Evolutionary conservation across 2,888 invertebrate genomes (phyloP).

Genomic region (Tryphoninae sp.): DNA sequence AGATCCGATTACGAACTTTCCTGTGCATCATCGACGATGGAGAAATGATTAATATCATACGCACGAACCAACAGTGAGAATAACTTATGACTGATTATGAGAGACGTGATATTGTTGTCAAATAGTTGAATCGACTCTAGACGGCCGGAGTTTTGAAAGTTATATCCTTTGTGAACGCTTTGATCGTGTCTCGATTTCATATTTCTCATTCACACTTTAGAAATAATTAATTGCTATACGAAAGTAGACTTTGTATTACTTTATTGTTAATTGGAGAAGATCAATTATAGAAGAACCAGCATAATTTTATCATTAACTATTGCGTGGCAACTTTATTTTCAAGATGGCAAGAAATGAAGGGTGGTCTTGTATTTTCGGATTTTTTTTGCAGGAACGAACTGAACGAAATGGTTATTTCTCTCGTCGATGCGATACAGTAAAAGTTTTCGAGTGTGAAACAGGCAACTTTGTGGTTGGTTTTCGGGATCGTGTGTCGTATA

Average conservation of each 20-base stretch:
- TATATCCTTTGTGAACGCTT: too few relatives aligned
- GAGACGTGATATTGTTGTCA: neutral
- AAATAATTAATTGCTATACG: neutral
- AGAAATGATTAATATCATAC: conserved; percentile 49
- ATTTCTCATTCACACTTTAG: neutral
- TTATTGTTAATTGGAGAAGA: neutral
- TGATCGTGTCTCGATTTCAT: too few relatives aligned
- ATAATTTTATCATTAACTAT: too few relatives aligned
- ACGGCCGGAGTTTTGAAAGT: neutral
- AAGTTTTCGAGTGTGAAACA: conserved; percentile 24
- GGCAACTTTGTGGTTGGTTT: conserved; percentile 1
- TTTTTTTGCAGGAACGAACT: neutral
- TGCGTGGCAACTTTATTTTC: neutral
- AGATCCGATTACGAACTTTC: conserved; percentile 57
- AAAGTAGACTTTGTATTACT: too few relatives aligned
- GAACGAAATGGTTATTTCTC: conserved; percentile 14
- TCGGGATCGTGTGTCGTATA: conserved; percentile 16
- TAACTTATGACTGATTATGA: neutral
- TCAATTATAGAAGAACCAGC: neutral
- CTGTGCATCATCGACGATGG: conserved; percentile 38
- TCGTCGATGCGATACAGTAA: neutral
- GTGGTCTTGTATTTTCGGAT: neutral
- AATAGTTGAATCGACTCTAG: neutral
- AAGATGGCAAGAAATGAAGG: neutral
- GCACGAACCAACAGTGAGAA: neutral